Evolutionary conservation across 2,888 invertebrate species (phyloP).

Genomic region (Sesamia inferens): DNA sequence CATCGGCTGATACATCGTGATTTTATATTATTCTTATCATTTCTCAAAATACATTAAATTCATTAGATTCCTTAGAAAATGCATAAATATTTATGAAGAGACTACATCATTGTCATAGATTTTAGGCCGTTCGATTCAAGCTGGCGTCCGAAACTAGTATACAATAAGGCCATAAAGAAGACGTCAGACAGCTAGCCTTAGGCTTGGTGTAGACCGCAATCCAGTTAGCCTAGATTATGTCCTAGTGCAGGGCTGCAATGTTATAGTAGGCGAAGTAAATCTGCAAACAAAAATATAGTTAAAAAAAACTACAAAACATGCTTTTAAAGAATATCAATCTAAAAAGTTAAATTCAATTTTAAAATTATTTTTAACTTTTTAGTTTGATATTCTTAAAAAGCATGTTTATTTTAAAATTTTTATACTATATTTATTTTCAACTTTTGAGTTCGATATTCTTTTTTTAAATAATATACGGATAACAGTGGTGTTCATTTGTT

Average conservation of each 20-base stretch:
- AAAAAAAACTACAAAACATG: no score
- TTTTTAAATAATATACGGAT: no score
- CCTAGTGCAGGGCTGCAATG: conserved; percentile 41
- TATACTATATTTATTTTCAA: no score
- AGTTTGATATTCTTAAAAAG: no score
- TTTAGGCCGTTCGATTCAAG: conserved; percentile 31
- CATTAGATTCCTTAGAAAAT: not conserved
- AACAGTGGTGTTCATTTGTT: no score
- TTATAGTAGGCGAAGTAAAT: not conserved
- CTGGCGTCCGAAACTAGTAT: conserved; percentile 29
- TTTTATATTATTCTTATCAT: no score
- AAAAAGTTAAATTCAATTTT: no score
- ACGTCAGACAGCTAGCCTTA: conserved; percentile 48
- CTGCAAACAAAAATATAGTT: not conserved
- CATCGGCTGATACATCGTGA: not conserved
- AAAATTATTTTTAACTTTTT: no score
- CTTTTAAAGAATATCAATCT: no score
- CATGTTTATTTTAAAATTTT: no score
- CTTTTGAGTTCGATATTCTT: no score
- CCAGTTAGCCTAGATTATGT: conserved; percentile 56
- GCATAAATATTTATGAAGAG: conserved; percentile 7
- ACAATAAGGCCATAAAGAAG: conserved; percentile 58
- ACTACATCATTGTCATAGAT: conserved; percentile 18
- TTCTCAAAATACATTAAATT: not conserved
- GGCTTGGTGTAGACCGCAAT: conserved; percentile 52